Percentiles rank a stretch among this genome's conserved stretches.
phyloP scores from a whole-genome alignment of 2,888 invertebrate species.

The Apeira syringaria region DNA sequence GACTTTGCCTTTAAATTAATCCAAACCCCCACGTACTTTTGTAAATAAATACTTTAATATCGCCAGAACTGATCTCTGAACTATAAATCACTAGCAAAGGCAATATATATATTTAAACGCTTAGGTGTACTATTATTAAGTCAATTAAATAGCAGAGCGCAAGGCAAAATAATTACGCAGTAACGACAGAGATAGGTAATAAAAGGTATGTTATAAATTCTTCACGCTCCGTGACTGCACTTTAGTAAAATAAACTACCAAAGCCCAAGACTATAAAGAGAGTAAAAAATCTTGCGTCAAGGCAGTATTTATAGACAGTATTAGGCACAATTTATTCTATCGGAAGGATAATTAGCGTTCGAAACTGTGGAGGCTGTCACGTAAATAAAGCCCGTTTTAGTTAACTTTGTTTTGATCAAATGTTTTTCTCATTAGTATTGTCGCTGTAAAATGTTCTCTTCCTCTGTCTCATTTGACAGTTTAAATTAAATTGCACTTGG shows the following conservation, averaged over 20 bases:
- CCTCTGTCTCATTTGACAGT: no score
- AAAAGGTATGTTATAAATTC: no score
- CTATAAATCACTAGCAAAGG: constrained; percentile 11
- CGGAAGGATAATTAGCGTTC: constrained; percentile 3
- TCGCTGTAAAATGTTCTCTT: no score
- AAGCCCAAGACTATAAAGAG: no score
- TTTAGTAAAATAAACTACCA: no score
- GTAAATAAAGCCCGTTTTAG: not conserved
- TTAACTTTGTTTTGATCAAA: not conserved
- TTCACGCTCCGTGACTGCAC: no score
- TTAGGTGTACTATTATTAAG: constrained; percentile 7
- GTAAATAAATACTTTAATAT: constrained; percentile 13
- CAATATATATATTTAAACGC: constrained; percentile 8
- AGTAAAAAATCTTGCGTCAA: no score
- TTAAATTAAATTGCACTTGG: no score
- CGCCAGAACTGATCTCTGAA: constrained; percentile 10
- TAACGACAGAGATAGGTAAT: no score
- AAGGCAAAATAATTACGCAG: no score
- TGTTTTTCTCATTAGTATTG: not conserved
- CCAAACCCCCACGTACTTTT: not conserved
- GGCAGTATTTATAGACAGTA: not conserved
- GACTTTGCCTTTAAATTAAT: constrained; percentile 6
- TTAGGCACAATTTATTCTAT: constrained; percentile 1
- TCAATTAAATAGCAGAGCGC: no score
- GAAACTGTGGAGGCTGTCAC: not conserved